Evolutionary conservation across 2,113 vertebrate genomes (phyloP).

Genomic region (Salvelinus fontinalis): DNA sequence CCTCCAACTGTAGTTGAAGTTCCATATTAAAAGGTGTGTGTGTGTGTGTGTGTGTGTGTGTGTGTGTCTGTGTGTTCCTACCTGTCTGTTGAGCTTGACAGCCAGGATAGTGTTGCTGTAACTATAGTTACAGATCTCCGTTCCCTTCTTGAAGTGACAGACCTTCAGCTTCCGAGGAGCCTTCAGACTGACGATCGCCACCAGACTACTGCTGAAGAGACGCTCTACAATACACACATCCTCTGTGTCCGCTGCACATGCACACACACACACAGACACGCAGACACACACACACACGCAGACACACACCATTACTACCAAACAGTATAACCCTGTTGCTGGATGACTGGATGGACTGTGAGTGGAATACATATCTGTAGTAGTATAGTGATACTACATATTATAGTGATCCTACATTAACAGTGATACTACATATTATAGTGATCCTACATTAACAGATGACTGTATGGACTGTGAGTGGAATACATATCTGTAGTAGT

Average conservation of each 20-base stretch:
- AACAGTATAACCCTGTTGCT: too few relatives aligned
- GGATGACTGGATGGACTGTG: too few relatives aligned
- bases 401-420: too few relatives aligned
- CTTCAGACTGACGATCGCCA: constrained; percentile 98
- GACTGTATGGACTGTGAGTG: too few relatives aligned
- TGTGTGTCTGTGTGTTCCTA: not conserved
- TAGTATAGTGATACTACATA: too few relatives aligned
- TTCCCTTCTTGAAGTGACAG: constrained; percentile 99
- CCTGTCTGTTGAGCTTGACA: constrained; percentile 85
- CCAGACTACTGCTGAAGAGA: constrained; percentile 95
- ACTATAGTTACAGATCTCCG: constrained; percentile 99
- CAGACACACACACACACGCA: not conserved
- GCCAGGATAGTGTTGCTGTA: constrained; percentile 98
- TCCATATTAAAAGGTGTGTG: not conserved
- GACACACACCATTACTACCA: too few relatives aligned
- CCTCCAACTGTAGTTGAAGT: too few relatives aligned
- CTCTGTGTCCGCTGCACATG: constrained; percentile 86
- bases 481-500: too few relatives aligned
- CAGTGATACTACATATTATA: too few relatives aligned
- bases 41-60: not conserved
- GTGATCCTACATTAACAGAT: too few relatives aligned
- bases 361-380: too few relatives aligned
- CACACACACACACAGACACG: constrained; percentile 18
- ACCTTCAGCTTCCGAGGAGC: constrained; percentile 98
- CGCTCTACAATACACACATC: constrained; percentile 98